Evolutionary conservation across 2,797 vertebrate genomes (phyloP).

Genomic region (Erethizon dorsatum): DNA sequence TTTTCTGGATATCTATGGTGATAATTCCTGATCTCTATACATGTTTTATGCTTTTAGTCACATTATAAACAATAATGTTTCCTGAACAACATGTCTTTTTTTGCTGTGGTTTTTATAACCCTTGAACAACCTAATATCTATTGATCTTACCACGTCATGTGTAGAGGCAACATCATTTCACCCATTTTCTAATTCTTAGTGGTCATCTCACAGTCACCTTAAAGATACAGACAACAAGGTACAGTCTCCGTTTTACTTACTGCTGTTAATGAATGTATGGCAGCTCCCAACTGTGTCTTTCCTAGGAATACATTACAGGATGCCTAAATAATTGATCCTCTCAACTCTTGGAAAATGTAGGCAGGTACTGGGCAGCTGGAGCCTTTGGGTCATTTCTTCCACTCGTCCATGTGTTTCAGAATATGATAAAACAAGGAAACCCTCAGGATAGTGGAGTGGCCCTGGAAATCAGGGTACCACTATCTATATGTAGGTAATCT

Average conservation of each 20-base stretch:
- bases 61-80: not conserved
- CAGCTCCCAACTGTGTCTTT: not conserved
- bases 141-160: not conserved
- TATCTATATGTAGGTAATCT: not conserved
- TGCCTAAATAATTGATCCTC: not conserved
- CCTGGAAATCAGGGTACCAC: not conserved
- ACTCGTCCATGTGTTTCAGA: not conserved
- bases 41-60: not conserved
- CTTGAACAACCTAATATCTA: not conserved
- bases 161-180: not conserved
- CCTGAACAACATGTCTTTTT: not conserved
- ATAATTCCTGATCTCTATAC: not conserved
- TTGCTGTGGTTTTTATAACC: not conserved
- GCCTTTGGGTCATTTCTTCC: not conserved
- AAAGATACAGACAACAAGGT: not conserved
- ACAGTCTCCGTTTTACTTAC: not conserved
- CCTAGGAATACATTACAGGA: not conserved
- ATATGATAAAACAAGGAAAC: not conserved
- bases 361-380: not conserved
- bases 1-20: not conserved
- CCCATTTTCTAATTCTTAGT: not conserved
- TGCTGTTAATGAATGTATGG: not conserved
- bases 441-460: not conserved
- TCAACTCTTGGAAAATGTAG: not conserved
- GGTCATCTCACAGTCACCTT: not conserved